These are phyloP conservation scores for Campylomormyrus numenius DNA, from an alignment of 2,113 vertebrate genomes.

Conservation along the genomic window DNA sequence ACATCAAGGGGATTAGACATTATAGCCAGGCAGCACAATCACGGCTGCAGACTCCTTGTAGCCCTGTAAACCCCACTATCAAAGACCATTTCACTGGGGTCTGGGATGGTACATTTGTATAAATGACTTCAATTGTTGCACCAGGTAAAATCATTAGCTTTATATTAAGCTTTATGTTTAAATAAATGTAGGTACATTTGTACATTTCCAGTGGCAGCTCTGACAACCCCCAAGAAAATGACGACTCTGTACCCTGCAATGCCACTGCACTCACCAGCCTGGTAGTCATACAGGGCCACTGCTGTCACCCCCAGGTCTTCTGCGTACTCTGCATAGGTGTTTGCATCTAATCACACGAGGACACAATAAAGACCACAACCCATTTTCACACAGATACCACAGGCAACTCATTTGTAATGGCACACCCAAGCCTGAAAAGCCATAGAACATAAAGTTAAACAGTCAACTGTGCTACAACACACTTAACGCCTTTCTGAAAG, in stretches of 20 bases:
- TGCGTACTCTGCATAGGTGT: slow-evolving; percentile 67
- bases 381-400: neutral
- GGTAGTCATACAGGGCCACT: slow-evolving; percentile 92
- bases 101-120: neutral
- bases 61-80: neutral
- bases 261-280: slow-evolving; percentile 74
- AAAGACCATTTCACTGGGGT: neutral
- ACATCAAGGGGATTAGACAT: neutral
- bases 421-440: neutral
- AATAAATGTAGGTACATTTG: neutral
- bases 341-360: slow-evolving; percentile 50
- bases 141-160: neutral
- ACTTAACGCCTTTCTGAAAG: neutral
- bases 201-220: neutral
- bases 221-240: neutral
- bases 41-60: neutral
- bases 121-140: neutral
- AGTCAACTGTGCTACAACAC: neutral
- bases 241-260: neutral
- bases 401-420: neutral
- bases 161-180: no score
- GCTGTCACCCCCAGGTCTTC: slow-evolving; percentile 87
- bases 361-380: neutral
- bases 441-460: neutral
- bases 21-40: neutral